These are phyloP conservation scores for Chrysolina haemoptera DNA, from an alignment of 2,888 invertebrate genomes.

Conservation along the genomic window DNA sequence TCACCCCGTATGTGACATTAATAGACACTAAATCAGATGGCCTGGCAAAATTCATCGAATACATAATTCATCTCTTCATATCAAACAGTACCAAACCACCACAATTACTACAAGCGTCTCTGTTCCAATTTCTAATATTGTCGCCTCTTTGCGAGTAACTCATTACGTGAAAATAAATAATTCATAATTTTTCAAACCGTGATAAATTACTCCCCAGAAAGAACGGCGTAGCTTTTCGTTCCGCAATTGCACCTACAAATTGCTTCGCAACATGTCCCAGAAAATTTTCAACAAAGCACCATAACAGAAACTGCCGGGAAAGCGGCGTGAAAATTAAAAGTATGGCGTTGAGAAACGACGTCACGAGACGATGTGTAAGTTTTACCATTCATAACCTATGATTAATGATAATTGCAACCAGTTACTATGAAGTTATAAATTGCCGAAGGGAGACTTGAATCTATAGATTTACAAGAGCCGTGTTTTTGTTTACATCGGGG, in stretches of 20 bases:
- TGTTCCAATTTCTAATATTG: too few species aligned
- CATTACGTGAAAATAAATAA: background rate
- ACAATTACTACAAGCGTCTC: too few species aligned
- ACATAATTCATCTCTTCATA: too few species aligned
- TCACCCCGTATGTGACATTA: too few species aligned
- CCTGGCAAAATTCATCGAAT: too few species aligned
- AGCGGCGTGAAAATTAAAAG: conserved; percentile 61
- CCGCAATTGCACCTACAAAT: conserved; percentile 39
- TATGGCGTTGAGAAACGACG: conserved; percentile 51
- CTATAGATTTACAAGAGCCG: conserved; percentile 61
- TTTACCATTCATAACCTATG: conserved; percentile 69
- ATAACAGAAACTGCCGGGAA: conserved; percentile 32
- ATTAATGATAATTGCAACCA: conserved; percentile 68
- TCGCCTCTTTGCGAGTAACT: background rate
- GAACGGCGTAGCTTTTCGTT: background rate
- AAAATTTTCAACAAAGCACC: conserved; percentile 13
- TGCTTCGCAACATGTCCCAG: conserved; percentile 31
- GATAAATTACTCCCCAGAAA: conserved; percentile 9
- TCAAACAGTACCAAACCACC: too few species aligned
- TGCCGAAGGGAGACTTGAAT: conserved; percentile 59
- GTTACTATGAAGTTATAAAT: conserved; percentile 67
- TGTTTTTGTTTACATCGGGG: conserved; percentile 63
- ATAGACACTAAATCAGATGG: too few species aligned
- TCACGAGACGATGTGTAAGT: conserved; percentile 64
- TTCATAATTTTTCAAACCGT: conserved; percentile 1